A percentile compares a stretch with the other conserved stretches of the same genome.
Evolutionary conservation across 2,797 vertebrate genomes (phyloP).

Genomic region (Galagoides demidoff): DNA sequence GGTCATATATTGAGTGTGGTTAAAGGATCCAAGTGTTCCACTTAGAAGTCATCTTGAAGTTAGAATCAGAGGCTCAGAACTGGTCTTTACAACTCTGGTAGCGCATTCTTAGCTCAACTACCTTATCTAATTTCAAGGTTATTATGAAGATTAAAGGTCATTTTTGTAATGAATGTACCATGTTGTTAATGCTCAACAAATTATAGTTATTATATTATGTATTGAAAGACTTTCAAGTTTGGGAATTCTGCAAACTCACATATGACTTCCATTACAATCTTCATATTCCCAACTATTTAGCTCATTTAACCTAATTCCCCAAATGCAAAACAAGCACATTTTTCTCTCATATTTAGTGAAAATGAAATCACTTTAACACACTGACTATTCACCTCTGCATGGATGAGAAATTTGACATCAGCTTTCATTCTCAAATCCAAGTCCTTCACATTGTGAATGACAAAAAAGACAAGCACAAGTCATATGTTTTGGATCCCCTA

Average conservation of each 20-base stretch:
- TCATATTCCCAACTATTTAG: not conserved
- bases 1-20: not conserved
- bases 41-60: not conserved
- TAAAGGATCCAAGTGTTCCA: not conserved
- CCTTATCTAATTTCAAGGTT: not conserved
- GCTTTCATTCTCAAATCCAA: conserved; percentile 12
- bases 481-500: not conserved
- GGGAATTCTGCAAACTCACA: not conserved
- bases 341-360: not conserved
- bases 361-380: conserved; percentile 17
- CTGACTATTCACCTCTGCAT: not conserved
- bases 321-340: not conserved
- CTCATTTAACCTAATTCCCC: not conserved
- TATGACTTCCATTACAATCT: not conserved
- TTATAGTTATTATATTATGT: not conserved
- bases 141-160: not conserved
- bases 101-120: not conserved
- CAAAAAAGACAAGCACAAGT: not conserved
- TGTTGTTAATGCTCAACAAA: not conserved
- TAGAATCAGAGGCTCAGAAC: not conserved
- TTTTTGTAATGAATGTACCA: not conserved
- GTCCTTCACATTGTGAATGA: not conserved
- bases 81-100: not conserved
- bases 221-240: not conserved
- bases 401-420: not conserved